A percentile compares a stretch with the other conserved stretches of the same genome.
phyloP scores from a whole-genome alignment of 2,888 invertebrate species.

The Tryphoninae sp. region DNA sequence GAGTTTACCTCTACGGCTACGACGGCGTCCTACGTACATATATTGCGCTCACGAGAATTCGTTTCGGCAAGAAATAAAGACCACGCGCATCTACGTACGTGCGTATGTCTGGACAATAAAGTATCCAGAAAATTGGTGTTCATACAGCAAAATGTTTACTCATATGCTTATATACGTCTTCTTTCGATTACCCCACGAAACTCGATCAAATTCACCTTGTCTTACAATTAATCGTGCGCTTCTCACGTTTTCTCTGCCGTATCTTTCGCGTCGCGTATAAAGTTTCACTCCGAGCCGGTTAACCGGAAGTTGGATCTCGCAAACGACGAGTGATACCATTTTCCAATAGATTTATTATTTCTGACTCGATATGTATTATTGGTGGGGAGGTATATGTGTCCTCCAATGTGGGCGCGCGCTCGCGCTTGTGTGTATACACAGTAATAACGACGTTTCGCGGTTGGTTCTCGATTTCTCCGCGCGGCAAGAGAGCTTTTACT shows the following conservation, averaged over 20 bases:
- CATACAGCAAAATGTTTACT: not conserved
- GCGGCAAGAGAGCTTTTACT: constrained; percentile 37
- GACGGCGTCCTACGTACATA: not conserved
- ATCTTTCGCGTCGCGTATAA: not conserved
- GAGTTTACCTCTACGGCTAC: not conserved
- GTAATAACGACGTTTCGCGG: not conserved
- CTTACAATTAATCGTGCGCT: not conserved
- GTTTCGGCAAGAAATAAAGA: constrained; percentile 42
- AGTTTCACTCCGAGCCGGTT: not conserved
- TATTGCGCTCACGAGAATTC: constrained; percentile 18
- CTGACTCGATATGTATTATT: not conserved
- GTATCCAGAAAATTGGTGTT: constrained; percentile 62
- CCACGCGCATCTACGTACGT: not conserved
- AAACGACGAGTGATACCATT: constrained; percentile 36
- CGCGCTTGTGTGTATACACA: constrained; percentile 10
- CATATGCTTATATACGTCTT: too few species aligned
- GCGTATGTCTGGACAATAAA: constrained; percentile 12
- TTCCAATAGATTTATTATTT: constrained; percentile 49
- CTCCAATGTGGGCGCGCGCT: not conserved
- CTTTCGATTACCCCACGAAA: too few species aligned
- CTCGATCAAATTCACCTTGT: not conserved
- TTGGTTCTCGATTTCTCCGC: constrained; percentile 33
- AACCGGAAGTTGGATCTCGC: not conserved
- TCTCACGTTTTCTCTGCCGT: not conserved
- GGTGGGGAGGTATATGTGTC: not conserved